phyloP scores from a whole-genome alignment of 92 coral and sea anemone species.

The Anthopleura xanthogrammica region DNA sequence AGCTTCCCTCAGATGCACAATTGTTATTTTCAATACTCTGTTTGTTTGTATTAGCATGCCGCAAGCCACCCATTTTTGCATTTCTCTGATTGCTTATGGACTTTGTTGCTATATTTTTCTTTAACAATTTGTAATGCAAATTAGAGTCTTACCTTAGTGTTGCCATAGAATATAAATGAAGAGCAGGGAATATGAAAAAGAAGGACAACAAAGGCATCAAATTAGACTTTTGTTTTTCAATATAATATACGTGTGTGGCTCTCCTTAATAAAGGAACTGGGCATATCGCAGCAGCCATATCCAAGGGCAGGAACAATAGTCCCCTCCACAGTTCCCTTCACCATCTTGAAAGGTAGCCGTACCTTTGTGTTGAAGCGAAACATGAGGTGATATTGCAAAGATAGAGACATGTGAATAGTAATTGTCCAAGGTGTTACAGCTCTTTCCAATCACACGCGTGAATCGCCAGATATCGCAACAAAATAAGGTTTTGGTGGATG shows the following conservation, averaged over 20 bases:
- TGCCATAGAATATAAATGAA: slow-evolving; percentile 41
- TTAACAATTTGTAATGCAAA: slow-evolving; percentile 16
- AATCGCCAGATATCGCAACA: no score
- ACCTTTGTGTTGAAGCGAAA: no score
- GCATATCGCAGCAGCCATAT: no score
- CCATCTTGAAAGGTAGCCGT: no score
- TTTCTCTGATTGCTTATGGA: not conserved
- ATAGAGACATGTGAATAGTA: no score
- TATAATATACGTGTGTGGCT: not conserved
- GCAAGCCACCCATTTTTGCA: not conserved
- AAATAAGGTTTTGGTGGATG: no score
- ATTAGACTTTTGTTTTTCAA: slow-evolving; percentile 27
- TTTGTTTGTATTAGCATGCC: not conserved
- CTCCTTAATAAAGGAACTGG: no score
- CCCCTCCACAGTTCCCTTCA: no score
- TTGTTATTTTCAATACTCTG: not conserved
- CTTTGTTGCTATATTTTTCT: not conserved
- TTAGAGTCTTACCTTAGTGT: slow-evolving; percentile 70
- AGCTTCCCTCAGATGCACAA: not conserved
- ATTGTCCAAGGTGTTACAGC: no score
- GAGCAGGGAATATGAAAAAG: slow-evolving; percentile 31
- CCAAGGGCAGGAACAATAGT: no score
- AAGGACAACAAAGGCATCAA: slow-evolving; percentile 51
- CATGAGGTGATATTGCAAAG: no score
- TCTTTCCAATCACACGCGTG: no score